Evolutionary conservation across 2,113 vertebrate species (phyloP).

Genomic region (Spea multiplicata): DNA sequence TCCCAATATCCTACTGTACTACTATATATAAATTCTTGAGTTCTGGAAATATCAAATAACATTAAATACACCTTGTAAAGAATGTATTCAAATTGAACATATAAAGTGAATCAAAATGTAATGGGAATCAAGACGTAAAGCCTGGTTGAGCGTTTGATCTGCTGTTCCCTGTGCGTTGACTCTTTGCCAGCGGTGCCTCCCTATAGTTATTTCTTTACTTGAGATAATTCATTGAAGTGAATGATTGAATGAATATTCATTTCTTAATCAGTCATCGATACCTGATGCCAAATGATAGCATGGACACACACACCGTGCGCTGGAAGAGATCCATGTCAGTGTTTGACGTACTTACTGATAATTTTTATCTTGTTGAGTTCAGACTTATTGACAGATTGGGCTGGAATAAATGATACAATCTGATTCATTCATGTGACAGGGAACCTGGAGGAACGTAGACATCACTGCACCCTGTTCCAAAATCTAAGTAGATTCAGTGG

Average conservation of each 20-base stretch:
- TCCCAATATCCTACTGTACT: no score
- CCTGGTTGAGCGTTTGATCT: neutral
- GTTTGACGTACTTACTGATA: constrained; percentile 20
- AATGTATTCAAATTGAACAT: no score
- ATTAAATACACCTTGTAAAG: no score
- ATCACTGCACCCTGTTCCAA: no score
- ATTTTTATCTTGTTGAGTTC: neutral
- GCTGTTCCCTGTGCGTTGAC: neutral
- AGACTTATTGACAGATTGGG: constrained; percentile 32
- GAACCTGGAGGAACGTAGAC: no score
- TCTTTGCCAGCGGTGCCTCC: constrained; percentile 8
- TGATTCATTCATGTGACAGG: constrained; percentile 5
- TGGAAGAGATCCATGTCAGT: constrained; percentile 1
- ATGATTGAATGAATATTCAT: neutral
- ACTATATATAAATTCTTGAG: no score
- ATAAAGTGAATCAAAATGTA: no score
- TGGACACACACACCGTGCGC: constrained; percentile 11
- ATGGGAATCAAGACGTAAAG: neutral
- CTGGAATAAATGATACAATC: constrained; percentile 23
- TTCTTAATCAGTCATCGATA: neutral
- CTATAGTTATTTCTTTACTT: constrained; percentile 25
- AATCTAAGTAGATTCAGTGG: no score
- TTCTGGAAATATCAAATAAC: no score
- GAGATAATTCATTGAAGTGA: constrained; percentile 12
- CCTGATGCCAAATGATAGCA: constrained; percentile 26